Evolutionary conservation across 2,797 vertebrate species (phyloP).

Genomic region (Echiichthys vipera): DNA sequence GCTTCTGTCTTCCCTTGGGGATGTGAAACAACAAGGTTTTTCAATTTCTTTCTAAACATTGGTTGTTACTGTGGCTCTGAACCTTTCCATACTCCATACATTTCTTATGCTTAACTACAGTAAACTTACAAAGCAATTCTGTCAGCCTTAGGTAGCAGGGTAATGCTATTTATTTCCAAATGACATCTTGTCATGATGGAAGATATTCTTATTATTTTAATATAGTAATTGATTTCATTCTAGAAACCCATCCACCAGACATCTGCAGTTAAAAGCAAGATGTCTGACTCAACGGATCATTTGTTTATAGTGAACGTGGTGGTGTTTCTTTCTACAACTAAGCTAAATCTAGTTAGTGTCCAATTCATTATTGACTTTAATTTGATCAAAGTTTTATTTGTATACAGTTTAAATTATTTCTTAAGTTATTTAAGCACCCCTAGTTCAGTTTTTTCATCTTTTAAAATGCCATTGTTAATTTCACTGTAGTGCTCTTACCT

Average conservation of each 20-base stretch:
- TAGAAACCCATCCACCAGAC: not conserved
- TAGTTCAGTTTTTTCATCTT: not conserved
- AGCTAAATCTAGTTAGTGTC: not conserved
- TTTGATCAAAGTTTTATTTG: not conserved
- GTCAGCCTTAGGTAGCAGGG: not conserved
- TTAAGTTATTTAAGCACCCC: not conserved
- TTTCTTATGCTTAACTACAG: constrained; percentile 19
- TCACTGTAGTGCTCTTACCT: constrained; percentile 5
- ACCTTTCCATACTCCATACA: constrained; percentile 1
- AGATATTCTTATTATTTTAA: too few relatives aligned
- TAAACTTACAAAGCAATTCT: not conserved
- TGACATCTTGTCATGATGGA: too few relatives aligned
- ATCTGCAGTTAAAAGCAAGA: not conserved
- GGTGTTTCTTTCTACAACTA: not conserved
- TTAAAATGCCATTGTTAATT: not conserved
- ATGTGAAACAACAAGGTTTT: not conserved
- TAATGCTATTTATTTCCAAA: not conserved
- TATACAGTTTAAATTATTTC: not conserved
- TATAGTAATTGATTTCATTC: too few relatives aligned
- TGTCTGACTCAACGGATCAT: not conserved
- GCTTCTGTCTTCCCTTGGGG: constrained; percentile 14
- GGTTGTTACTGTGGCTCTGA: not conserved
- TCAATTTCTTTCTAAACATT: not conserved
- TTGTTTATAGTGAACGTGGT: constrained; percentile 2
- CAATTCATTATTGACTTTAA: not conserved